Conservation (phyloP, 2,113 vertebrate species). For the Dromaius novaehollandiae region DNA sequence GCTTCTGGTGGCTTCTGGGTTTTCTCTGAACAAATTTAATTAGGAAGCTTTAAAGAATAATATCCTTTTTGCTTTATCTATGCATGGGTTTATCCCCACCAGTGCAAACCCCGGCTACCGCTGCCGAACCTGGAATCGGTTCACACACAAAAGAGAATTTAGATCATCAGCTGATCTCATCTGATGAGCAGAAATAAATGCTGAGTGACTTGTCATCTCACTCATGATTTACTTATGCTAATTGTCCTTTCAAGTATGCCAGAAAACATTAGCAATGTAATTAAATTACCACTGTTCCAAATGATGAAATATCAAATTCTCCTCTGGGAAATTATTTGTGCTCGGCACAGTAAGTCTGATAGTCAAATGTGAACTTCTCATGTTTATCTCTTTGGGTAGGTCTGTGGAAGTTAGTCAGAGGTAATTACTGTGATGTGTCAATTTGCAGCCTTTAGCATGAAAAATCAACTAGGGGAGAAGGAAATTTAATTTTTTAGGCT, state of each 20-base stretch:
- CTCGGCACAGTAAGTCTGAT: slow-evolving; percentile 50
- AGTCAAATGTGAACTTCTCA: slow-evolving; percentile 64
- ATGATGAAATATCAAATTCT: slow-evolving; percentile 71
- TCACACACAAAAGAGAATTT: not conserved
- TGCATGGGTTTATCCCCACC: not conserved
- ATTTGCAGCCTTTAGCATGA: slow-evolving; percentile 60
- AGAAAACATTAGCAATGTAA: slow-evolving; percentile 76
- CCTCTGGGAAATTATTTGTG: slow-evolving; percentile 74
- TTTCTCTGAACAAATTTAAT: slow-evolving; percentile 18
- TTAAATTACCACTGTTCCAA: slow-evolving; percentile 76
- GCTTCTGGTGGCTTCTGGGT: slow-evolving; percentile 12
- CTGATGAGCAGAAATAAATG: slow-evolving; percentile 62
- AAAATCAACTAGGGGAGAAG: slow-evolving; percentile 48
- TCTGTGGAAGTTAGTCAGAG: slow-evolving; percentile 63
- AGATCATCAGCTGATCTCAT: slow-evolving; percentile 29
- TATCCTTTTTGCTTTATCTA: not conserved
- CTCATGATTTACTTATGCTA: slow-evolving; percentile 75
- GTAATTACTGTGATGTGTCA: slow-evolving; percentile 72
- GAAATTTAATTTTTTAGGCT: slow-evolving; percentile 41
- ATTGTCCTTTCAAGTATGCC: slow-evolving; percentile 73
- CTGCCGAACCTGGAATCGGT: not conserved
- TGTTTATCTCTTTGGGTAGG: slow-evolving; percentile 67
- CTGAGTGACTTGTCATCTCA: slow-evolving; percentile 72
- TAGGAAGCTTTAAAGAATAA: slow-evolving; percentile 1
- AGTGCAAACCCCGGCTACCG: not conserved